These are phyloP conservation scores for Holacanthus passer DNA, from an alignment of 2,113 vertebrate species.

Conservation along the genomic window DNA sequence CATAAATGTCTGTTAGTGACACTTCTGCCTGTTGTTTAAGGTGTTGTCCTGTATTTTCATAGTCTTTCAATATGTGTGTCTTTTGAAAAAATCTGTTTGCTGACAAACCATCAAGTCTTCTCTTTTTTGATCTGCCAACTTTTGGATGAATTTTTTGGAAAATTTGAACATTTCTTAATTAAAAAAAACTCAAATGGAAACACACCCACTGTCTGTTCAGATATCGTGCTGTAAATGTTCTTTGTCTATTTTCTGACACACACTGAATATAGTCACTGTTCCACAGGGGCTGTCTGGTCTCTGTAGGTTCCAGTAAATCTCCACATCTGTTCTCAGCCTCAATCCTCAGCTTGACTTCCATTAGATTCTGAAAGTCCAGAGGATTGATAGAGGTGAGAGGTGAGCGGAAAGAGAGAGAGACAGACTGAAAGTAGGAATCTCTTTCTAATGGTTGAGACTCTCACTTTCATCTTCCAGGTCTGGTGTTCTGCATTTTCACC, in stretches of 20 bases:
- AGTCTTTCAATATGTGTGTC: too few relatives aligned
- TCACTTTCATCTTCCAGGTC: neutral
- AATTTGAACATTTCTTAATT: too few relatives aligned
- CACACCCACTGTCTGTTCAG: neutral
- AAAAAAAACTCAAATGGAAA: neutral
- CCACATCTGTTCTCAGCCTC: conserved; percentile 1
- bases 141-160: too few relatives aligned
- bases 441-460: neutral
- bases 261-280: neutral
- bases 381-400: conserved; percentile 40
- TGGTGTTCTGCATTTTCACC: too few relatives aligned
- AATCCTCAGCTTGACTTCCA: conserved; percentile 37
- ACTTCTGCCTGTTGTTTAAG: too few relatives aligned
- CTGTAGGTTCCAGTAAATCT: neutral
- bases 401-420: neutral
- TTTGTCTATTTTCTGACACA: too few relatives aligned
- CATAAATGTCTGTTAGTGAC: too few relatives aligned
- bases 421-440: conserved; percentile 4
- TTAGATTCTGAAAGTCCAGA: conserved; percentile 13
- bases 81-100: too few relatives aligned
- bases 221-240: neutral
- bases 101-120: too few relatives aligned
- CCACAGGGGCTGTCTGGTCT: neutral
- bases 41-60: too few relatives aligned
- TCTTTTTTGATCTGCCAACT: too few relatives aligned